These are phyloP conservation scores for Taeniopygia guttata DNA, from an alignment of 2,797 vertebrate genomes.

Conservation along the genomic window DNA sequence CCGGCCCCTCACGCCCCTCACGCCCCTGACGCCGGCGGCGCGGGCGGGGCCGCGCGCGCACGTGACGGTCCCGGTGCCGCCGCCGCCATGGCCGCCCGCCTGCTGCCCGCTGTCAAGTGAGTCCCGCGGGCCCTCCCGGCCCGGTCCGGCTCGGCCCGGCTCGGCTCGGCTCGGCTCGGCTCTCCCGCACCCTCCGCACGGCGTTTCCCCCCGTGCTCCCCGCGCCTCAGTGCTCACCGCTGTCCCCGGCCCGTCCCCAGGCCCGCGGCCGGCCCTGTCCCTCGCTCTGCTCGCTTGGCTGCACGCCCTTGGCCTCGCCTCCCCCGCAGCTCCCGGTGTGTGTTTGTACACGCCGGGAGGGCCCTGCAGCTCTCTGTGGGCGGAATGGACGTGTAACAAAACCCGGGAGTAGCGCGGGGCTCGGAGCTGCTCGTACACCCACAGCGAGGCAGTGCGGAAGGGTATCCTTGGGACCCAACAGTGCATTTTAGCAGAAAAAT, in stretches of 20 bases:
- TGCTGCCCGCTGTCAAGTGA: background rate
- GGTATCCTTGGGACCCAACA: background rate
- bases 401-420: fast-evolving
- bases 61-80: background rate
- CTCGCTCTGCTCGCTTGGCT: background rate
- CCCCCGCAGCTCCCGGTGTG: background rate
- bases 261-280: background rate
- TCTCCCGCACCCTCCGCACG: background rate
- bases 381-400: fast-evolving
- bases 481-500: background rate
- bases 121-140: background rate
- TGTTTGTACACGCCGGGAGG: fast-evolving
- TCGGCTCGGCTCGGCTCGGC: background rate
- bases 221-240: too few relatives aligned
- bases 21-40: background rate
- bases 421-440: fast-evolving
- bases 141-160: too few relatives aligned
- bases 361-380: fast-evolving
- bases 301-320: background rate
- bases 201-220: too few relatives aligned
- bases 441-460: background rate
- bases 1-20: too few relatives aligned
- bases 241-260: background rate
- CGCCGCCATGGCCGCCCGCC: background rate
- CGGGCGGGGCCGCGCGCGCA: background rate